These are phyloP conservation scores for Linurgus olivaceus DNA, from an alignment of 2,797 vertebrate species.

Conservation along the genomic window DNA sequence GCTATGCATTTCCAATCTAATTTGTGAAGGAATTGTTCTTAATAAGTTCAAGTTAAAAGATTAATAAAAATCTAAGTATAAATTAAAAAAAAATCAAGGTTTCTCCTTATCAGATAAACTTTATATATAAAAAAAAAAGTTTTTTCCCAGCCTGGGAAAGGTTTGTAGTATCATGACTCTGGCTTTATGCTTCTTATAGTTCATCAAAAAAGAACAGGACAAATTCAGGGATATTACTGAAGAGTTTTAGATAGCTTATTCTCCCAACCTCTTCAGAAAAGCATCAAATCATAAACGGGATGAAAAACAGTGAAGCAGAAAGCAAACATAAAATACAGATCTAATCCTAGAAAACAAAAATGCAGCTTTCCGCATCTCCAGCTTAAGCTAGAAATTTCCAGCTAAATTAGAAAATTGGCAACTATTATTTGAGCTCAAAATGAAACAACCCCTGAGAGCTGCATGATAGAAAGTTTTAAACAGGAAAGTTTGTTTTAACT, in stretches of 20 bases:
- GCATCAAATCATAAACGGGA: background rate
- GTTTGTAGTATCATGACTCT: background rate
- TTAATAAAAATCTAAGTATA: background rate
- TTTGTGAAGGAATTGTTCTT: background rate
- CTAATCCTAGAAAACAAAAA: background rate
- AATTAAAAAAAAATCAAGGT: background rate
- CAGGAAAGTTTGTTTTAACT: background rate
- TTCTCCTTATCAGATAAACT: background rate
- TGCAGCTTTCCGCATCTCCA: background rate
- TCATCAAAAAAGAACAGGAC: background rate
- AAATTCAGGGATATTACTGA: background rate
- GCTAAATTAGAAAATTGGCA: background rate
- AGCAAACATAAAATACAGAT: background rate
- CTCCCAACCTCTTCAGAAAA: background rate
- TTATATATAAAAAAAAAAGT: background rate
- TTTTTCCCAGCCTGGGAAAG: background rate
- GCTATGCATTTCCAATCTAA: background rate
- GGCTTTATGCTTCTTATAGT: background rate
- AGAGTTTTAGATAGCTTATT: background rate
- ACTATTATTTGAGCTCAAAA: background rate
- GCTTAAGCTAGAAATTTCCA: background rate
- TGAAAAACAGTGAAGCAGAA: background rate
- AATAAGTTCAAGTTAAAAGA: background rate
- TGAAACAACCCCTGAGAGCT: background rate
- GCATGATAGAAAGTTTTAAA: background rate